Base-by-base conservation (phyloP, 2,113 vertebrate genomes). In the Peucedramus taeniatus region DNA sequence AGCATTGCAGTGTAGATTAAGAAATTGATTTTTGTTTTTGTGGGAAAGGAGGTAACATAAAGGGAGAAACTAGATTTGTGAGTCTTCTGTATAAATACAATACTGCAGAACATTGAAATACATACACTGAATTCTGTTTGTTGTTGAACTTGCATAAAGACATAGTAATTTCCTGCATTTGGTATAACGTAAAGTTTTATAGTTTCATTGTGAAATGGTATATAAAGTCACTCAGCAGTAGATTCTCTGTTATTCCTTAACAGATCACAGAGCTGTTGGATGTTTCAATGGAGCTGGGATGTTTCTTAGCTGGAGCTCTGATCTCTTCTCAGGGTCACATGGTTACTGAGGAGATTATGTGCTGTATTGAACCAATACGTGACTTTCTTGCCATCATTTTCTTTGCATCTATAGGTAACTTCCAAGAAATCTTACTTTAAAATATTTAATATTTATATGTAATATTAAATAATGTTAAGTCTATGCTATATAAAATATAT, bases 381-480 rank as follows among this genome's bases (percentile, higher is more conserved):
- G 99, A 99, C 97, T 99, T 99, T 95, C 98, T 99, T 90, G 98
- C 99, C 83, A 99, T 99, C 96, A 98, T 99, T 96, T 99, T 99
- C 98, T 99, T 99, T 78, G 98, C 99, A 15, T 99, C 99, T 39
- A 99, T 99, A 96, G 99, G 99, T 99, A 97, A 98, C 96, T 68
- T 64, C 21, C 70, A 60, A 72, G 49, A 89, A 68, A 91, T 64
- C 8, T 47, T 87, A 37, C 11, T 93, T 91, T 5, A 54, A 81
- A 90, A 69, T 66, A 68, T 40, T 30, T 68, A 1, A 10, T 68
- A 31, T 40, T 75, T 75, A 13, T 40, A 47, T 82, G 14, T 50
- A 33, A 42, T n/a, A n/a, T 24, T 56, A 60, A 59, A 53, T 45
- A 66, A 30, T 66, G 4, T 37, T 59, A 17, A n/a, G 4, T 21